Evolutionary conservation across 2,113 vertebrate genomes (phyloP), one percentile per base, ranked within the genome.

Genomic region (rabbit (Oryctolagus cuniculus)): DNA sequence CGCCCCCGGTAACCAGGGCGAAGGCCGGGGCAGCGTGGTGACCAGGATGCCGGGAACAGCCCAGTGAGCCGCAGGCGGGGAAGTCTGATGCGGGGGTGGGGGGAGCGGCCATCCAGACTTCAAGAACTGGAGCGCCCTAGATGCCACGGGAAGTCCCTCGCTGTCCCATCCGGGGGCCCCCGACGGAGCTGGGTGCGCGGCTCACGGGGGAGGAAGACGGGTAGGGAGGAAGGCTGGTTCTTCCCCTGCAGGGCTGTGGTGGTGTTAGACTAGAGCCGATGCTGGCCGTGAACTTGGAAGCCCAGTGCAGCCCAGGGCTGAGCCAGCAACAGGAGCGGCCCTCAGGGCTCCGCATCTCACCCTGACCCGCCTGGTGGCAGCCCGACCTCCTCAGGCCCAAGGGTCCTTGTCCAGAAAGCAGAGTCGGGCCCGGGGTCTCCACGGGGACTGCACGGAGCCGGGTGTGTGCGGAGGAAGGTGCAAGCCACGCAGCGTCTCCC

Each of bases 301-400:
- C 25, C 44, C 2, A 4, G 19, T 3, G 1, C 0, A 49, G 38
- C 5, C 10, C n/a, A 6, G 53, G 58, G 36, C 25, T 66, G 38
- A 44, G 44, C 53, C 34, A 12, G 53, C 70, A 79, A 44, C 0
- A 17, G 55, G 19, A 19, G 15, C 19, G 55, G 15, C 55, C 55
- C 55, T 58, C 55, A 15, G 19, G 55, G 55, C 15, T 58, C 55
- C 70, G 4, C 25, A 12, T 25, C 58, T 49, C 29, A 10, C 21
- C 66, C 64, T 29, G 24, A 8, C 44, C 38, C 21, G 31, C 11
- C 31, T 27, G 17, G 58, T 21, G 7, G 10, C 10, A 5, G 10
- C 12, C 10, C 44, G 10, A 7, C 29, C 3, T 4, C 13, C 1
- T 0, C 1, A 13, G 25, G 24, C 15, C 74, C 49, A 24, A 49